phyloP scores from a whole-genome alignment of 2,113 vertebrate species.

The Ammospiza caudacuta region DNA sequence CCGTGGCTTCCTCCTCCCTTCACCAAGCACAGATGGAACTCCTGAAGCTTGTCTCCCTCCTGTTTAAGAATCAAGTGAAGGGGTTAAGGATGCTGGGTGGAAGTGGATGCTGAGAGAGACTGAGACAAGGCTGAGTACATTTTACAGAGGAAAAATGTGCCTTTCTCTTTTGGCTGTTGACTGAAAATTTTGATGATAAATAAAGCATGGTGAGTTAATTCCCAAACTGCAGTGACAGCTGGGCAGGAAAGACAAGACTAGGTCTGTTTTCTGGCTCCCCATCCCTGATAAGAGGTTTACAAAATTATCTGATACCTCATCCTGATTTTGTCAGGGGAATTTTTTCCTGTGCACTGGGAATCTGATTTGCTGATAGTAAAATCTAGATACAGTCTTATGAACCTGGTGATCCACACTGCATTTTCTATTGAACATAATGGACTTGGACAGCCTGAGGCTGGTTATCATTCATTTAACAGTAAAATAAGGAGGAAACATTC shows the following conservation, averaged over 20 bases:
- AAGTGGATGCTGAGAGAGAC: background rate
- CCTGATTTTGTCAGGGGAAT: background rate
- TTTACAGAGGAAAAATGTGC: constrained; percentile 20
- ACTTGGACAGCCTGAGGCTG: background rate
- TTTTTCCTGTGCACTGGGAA: background rate
- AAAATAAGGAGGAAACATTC: background rate
- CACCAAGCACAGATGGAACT: background rate
- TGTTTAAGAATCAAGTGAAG: background rate
- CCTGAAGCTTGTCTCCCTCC: background rate
- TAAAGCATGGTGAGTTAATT: constrained; percentile 47
- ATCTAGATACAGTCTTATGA: background rate
- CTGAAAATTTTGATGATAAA: constrained; percentile 40
- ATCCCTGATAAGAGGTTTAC: background rate
- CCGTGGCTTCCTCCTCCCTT: background rate
- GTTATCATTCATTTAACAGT: background rate
- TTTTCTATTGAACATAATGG: background rate
- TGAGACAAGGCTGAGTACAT: background rate
- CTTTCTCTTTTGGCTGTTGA: constrained; percentile 20
- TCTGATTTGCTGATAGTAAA: background rate
- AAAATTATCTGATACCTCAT: background rate
- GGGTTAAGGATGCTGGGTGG: background rate
- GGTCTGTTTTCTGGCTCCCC: background rate
- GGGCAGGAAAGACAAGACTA: background rate
- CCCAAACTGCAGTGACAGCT: constrained; percentile 25
- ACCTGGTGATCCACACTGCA: background rate